phyloP scores from a whole-genome alignment of 2,888 invertebrate species.

The Acrocyrtus sp. region DNA sequence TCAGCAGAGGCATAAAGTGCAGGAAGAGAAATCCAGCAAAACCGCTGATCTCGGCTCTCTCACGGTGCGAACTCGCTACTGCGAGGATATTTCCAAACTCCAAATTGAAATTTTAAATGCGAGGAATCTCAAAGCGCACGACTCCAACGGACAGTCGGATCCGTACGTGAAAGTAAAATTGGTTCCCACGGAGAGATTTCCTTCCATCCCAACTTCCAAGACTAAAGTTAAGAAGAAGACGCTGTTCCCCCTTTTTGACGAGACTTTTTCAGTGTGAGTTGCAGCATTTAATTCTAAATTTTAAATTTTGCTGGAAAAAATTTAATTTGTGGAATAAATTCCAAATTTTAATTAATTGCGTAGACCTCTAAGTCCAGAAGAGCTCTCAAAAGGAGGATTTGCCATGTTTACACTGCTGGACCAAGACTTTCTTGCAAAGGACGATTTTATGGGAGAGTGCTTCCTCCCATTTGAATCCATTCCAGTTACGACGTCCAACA shows the following conservation, averaged over 20 bases:
- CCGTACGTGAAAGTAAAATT: constrained; percentile 90
- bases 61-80: constrained; percentile 80
- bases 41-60: constrained; percentile 78
- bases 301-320: not conserved
- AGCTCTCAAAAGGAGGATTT: constrained; percentile 77
- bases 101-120: constrained; percentile 90
- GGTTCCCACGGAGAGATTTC: constrained; percentile 85
- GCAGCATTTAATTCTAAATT: not conserved
- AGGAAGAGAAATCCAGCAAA: constrained; percentile 70
- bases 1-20: constrained; percentile 73
- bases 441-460: constrained; percentile 95
- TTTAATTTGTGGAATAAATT: too few species aligned
- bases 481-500: constrained; percentile 72
- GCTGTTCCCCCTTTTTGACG: constrained; percentile 93
- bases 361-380: constrained; percentile 79
- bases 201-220: constrained; percentile 79
- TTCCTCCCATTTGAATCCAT: constrained; percentile 85
- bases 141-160: constrained; percentile 92
- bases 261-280: constrained; percentile 92
- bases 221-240: constrained; percentile 94
- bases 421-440: constrained; percentile 92
- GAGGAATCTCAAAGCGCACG: constrained; percentile 84
- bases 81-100: constrained; percentile 72
- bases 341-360: constrained; percentile 16
- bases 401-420: constrained; percentile 95